Percentiles rank a stretch among this genome's conserved stretches.
These are phyloP conservation scores for Echinometra lucunter DNA, from an alignment of 53 echinoderm and acorn worm genomes.

Conservation along the genomic window DNA sequence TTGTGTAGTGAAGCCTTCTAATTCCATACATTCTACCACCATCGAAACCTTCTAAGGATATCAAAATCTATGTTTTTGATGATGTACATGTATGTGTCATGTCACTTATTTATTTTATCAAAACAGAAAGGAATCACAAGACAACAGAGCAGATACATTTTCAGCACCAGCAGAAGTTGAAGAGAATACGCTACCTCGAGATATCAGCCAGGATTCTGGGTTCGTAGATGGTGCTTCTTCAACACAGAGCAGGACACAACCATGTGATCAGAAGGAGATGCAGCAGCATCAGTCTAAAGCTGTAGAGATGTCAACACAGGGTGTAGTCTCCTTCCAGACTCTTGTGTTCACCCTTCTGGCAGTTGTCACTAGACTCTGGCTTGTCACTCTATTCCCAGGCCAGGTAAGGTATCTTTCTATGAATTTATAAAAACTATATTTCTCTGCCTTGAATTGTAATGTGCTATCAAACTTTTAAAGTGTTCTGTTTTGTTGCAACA, in stretches of 20 bases:
- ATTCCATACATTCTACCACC: too few species aligned
- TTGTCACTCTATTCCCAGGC: neutral
- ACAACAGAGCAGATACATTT: neutral
- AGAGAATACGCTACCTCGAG: neutral
- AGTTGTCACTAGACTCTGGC: constrained; percentile 5
- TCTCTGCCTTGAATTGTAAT: too few species aligned
- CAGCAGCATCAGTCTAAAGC: neutral
- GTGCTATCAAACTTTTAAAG: too few species aligned
- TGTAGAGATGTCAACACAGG: neutral
- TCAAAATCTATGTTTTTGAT: too few species aligned
- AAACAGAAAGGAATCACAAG: neutral
- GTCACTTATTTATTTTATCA: neutral
- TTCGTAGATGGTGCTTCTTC: neutral
- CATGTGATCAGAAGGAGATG: neutral
- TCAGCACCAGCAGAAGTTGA: neutral
- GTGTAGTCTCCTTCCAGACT: constrained; percentile 12
- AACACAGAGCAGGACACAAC: neutral
- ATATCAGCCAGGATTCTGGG: constrained; percentile 20
- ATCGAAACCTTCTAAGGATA: too few species aligned
- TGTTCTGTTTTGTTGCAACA: too few species aligned
- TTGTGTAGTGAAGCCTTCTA: too few species aligned
- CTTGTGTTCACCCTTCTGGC: neutral
- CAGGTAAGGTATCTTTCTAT: neutral
- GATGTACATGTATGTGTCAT: too few species aligned
- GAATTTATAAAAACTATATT: too few species aligned